Conservation (phyloP, 2,888 invertebrate species). For the Eudemis profundana region DNA sequence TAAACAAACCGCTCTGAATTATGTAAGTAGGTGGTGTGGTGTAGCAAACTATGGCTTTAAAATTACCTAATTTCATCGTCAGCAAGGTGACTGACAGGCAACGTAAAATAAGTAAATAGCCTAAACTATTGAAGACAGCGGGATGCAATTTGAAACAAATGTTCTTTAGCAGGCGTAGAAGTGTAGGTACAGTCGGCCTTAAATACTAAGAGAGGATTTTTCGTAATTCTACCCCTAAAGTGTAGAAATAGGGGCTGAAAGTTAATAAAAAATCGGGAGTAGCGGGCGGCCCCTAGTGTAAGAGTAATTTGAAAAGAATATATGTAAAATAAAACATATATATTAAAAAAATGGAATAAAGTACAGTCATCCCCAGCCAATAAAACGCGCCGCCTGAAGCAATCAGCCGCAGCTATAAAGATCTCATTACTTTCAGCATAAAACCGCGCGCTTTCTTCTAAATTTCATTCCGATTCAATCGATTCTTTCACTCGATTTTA, state of each 20-base stretch:
- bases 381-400: neutral
- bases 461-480: slow-evolving; percentile 72
- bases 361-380: neutral
- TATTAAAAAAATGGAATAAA: neutral
- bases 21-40: neutral
- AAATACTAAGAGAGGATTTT: no score
- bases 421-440: slow-evolving; percentile 64
- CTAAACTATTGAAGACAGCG: no score
- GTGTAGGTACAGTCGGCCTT: no score
- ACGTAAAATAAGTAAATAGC: no score
- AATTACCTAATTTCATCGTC: no score
- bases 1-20: neutral
- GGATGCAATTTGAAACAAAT: no score
- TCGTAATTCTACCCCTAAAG: no score
- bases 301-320: neutral
- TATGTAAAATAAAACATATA: neutral
- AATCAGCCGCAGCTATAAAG: slow-evolving; percentile 22
- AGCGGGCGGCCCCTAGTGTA: no score
- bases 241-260: no score
- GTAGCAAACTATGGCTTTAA: neutral
- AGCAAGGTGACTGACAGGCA: no score
- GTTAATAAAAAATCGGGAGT: no score
- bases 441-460: slow-evolving; percentile 71
- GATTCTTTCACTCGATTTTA: slow-evolving; percentile 55
- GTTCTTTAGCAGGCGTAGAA: no score